phyloP scores from a whole-genome alignment of 2,888 invertebrate genomes.

The Chymomyza amoena region DNA sequence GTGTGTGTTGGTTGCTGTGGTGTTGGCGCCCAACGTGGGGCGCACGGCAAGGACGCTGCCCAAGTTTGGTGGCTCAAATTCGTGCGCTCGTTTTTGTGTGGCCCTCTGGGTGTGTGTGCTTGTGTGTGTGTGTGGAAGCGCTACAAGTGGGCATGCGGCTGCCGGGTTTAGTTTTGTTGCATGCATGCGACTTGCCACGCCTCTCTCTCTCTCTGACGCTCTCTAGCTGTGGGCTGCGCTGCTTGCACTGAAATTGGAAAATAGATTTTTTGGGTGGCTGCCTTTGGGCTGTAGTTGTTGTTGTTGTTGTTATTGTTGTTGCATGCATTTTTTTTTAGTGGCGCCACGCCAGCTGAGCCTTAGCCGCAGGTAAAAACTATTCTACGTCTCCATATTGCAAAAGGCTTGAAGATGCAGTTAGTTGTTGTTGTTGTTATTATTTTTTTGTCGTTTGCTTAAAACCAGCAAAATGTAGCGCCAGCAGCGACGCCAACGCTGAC shows the following conservation, averaged over 20 bases:
- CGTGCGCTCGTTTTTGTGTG: constrained; percentile 48
- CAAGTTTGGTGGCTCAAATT: constrained; percentile 58
- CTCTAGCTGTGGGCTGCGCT: constrained; percentile 7
- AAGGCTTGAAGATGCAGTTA: not conserved
- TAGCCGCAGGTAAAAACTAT: not conserved
- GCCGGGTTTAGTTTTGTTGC: constrained; percentile 48
- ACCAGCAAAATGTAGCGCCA: constrained; percentile 43
- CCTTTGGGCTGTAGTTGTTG: constrained; percentile 49
- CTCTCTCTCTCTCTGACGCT: constrained; percentile 1
- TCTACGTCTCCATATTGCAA: not conserved
- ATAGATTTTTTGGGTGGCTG: constrained; percentile 73
- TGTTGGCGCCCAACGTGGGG: constrained; percentile 25
- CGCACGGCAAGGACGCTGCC: constrained; percentile 32
- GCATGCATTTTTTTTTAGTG: constrained; percentile 24
- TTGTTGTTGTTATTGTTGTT: constrained; percentile 17
- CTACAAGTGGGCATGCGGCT: constrained; percentile 67
- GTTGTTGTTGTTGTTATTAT: not conserved
- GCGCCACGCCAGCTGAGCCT: not conserved
- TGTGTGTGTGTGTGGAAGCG: constrained; percentile 54
- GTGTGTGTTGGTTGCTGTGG: not conserved
- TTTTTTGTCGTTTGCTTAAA: constrained; percentile 2
- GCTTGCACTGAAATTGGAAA: constrained; percentile 70
- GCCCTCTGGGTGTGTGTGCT: constrained; percentile 28
- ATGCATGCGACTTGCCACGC: constrained; percentile 31
- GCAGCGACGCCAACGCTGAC: not conserved